phyloP scores from a whole-genome alignment of 2,797 vertebrate genomes.

The Staurois parvus region DNA sequence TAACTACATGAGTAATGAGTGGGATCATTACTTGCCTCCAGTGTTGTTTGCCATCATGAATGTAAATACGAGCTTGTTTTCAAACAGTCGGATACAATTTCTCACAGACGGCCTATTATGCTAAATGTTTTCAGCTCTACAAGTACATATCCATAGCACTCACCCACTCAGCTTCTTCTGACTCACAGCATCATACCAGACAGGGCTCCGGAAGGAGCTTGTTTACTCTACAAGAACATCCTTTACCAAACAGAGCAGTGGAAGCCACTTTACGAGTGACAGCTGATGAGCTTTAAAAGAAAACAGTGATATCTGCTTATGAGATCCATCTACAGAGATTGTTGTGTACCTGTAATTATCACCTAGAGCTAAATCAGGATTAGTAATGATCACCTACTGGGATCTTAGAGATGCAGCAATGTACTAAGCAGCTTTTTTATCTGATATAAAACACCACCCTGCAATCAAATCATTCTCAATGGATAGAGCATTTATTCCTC shows the following conservation, averaged over 20 bases:
- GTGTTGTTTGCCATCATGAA: slow-evolving; percentile 42
- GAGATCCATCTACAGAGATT: slow-evolving; percentile 26
- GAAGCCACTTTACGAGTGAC: slow-evolving; percentile 53
- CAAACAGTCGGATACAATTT: slow-evolving; percentile 45
- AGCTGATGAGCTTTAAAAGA: slow-evolving; percentile 32
- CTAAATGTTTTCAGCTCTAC: slow-evolving; percentile 47
- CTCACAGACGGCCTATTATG: slow-evolving; percentile 49
- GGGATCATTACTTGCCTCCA: slow-evolving; percentile 11
- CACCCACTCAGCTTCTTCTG: slow-evolving; percentile 56
- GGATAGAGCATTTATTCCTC: neutral
- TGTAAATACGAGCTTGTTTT: slow-evolving; percentile 53
- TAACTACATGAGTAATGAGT: slow-evolving; percentile 28
- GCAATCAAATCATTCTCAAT: neutral
- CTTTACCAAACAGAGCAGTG: slow-evolving; percentile 49
- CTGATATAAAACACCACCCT: neutral
- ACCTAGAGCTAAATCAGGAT: slow-evolving; percentile 37
- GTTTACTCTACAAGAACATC: slow-evolving; percentile 39
- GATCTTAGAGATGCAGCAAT: slow-evolving; percentile 22
- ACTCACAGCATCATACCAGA: slow-evolving; percentile 55
- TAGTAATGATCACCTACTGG: slow-evolving; percentile 36
- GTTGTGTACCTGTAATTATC: slow-evolving; percentile 39
- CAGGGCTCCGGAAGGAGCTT: slow-evolving; percentile 43
- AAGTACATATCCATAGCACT: slow-evolving; percentile 47
- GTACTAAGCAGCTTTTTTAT: slow-evolving; percentile 29
- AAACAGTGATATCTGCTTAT: slow-evolving; percentile 31